Evolutionary conservation across 2,888 invertebrate genomes (phyloP), one percentile per base, ranked within the genome.

Genomic region (Drosophila phalerata): DNA sequence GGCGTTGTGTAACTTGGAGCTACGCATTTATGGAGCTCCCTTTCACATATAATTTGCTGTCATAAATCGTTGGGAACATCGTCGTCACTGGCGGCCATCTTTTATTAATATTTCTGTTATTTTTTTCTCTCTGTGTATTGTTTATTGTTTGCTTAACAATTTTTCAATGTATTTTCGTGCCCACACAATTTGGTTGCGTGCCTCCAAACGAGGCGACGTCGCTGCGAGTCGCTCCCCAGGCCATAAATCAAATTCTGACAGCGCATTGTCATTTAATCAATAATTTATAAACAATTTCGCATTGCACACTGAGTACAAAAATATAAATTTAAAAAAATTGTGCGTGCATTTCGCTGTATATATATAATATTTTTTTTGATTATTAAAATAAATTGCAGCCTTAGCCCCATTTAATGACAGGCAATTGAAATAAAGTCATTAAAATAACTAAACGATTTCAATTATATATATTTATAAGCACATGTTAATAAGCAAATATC

Each of bases 181-280:
- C 77, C 72, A 65, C 73, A 74, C 78, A 55, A 78, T 76, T 73
- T 61, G 77, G 56, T 87, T 86, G 84, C 88, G 85, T 88, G 84
- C 79, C 76, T 71, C 51, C 65, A 79, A 43, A 43, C 43, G 32
- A 56, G 32, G 38, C 72, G 72, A 68, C 19, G 40, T 49, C 25
- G 28, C 25, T 17, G 45, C 34, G 38, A 40, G 13, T 28, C 42
- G 32, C 56, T 49, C 63, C 67, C 65, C 77, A 51, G 73, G 84
- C 71, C 79, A 90, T 90, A 85, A 85, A 91, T 91, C 88, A 90
- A 90, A 80, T 78, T 90, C 81, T 88, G 90, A 90, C 90, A 90
- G 84, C 79, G 85, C 80, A 83, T 89, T 86, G 89, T 88, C 89
- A 86, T 88, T 90, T 85, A 89, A 90, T 90, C 90, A 91, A 91